Base-by-base conservation (phyloP, 30 jellyfish, hydroid and myxozoan species). In the Catostylus mosaicus region DNA sequence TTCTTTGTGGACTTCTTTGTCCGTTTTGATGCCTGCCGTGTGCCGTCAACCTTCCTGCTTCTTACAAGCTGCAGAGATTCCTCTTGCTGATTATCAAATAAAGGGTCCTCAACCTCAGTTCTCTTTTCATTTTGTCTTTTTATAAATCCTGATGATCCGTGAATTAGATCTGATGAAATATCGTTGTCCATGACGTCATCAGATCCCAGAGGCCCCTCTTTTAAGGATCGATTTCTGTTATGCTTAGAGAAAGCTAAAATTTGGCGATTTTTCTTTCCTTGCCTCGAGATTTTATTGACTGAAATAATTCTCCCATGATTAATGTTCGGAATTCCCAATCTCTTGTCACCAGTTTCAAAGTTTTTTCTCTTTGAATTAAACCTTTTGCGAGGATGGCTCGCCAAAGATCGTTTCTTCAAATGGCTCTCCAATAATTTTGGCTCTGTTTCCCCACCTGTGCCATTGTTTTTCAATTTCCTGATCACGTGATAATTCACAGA, bases 401-500 rank as follows among this genome's bases (percentile, higher is more conserved):
- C 24, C 61, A 82, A 12, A 11, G 92, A 82, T 1, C 92, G 82
- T 65, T 70, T 82, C 52, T 56, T 56, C 80, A 82, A 24, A 30
- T 82, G 92, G 23, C 54, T 67, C 26, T 82, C 74, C 59, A 57
- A 48, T 26, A 33, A 1, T 24, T 56, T 52, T 11, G 86, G 12
- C n/a, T 60, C 74, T 27, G n/a, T 24, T 9, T 38, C 68, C 30
- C 86, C 30, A 18, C 31, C 43, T 0, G 82, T 67, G 18, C 71
- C 46, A 24, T 82, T 59, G 45, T 63, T 71, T 54, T 68, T 68
- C 40, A 70, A 0, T 46, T 61, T 84, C 48, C 51, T 84, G 7
- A 84, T 84, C 24, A 84, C 94, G 36, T 84, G 94, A 51, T 84
- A 84, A 22, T 84, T 84, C 1, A 84, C 63, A 19, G 82, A 51